phyloP scores from a whole-genome alignment of 2,113 vertebrate species.

The Ailurus styani region DNA sequence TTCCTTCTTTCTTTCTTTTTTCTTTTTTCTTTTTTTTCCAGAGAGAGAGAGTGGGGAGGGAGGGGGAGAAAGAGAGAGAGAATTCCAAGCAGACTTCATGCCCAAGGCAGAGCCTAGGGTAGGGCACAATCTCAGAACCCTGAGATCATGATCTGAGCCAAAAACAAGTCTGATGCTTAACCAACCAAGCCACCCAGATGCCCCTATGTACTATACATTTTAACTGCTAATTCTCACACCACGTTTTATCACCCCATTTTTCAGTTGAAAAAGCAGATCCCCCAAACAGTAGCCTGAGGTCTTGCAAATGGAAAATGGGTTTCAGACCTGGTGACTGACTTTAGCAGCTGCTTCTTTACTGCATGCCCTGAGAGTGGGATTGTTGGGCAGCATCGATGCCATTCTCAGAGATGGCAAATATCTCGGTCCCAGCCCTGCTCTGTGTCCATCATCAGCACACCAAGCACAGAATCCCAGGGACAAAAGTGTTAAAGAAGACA shows the following conservation, averaged over 20 bases:
- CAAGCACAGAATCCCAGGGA: accelerated
- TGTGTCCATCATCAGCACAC: accelerated
- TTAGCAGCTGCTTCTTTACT: not conserved
- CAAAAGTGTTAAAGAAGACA: not conserved
- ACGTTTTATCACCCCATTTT: not conserved
- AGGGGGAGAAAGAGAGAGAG: not conserved
- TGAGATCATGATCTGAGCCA: not conserved
- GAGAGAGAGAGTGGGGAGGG: too few species aligned
- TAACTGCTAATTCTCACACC: not conserved
- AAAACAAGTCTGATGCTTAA: not conserved
- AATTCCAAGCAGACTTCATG: not conserved
- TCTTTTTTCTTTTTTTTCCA: not conserved
- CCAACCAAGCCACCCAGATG: not conserved
- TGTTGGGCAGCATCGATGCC: accelerated
- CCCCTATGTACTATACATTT: not conserved
- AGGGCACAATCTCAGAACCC: not conserved
- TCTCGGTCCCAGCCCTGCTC: not conserved
- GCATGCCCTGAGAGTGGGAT: accelerated
- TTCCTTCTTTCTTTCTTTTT: not conserved
- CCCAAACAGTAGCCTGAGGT: not conserved
- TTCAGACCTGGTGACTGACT: not conserved
- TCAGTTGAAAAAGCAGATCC: not conserved
- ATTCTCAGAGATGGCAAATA: accelerated
- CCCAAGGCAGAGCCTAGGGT: accelerated
- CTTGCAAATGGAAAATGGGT: not conserved